Conservation (phyloP, 2,888 invertebrate species). For the Nomada hirtipes region DNA sequence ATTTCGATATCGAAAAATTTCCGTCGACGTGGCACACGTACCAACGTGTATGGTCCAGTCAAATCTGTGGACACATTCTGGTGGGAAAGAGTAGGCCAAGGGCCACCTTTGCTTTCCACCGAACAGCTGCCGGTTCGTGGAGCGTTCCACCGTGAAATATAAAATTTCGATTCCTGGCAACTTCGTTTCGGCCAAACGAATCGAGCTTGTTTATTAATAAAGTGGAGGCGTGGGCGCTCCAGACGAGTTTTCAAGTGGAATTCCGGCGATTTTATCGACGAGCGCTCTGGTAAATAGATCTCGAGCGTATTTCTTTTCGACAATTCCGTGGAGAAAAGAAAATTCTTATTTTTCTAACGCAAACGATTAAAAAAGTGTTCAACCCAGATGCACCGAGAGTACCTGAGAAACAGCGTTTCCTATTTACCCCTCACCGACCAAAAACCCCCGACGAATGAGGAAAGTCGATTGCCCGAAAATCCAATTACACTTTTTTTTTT, state of each 20-base stretch:
- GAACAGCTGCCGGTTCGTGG: conserved; percentile 43
- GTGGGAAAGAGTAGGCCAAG: conserved; percentile 19
- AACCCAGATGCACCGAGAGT: too few species aligned
- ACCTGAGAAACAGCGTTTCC: too few species aligned
- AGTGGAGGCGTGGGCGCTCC: not conserved
- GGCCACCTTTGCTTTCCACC: conserved; percentile 32
- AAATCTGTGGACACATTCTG: conserved; percentile 42
- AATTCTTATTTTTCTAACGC: not conserved
- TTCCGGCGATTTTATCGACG: not conserved
- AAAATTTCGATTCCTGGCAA: conserved; percentile 25
- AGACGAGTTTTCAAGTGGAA: not conserved
- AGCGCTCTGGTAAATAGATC: not conserved
- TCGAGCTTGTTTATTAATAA: conserved; percentile 18
- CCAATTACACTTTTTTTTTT: conserved; percentile 20
- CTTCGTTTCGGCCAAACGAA: conserved; percentile 13
- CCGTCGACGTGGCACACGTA: conserved; percentile 10
- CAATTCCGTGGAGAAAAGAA: not conserved
- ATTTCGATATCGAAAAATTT: conserved; percentile 68
- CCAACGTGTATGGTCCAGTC: not conserved
- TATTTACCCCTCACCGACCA: too few species aligned
- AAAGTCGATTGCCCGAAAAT: not conserved
- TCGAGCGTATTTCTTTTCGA: not conserved
- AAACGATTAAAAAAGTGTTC: too few species aligned
- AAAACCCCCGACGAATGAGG: not conserved
- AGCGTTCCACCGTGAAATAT: conserved; percentile 33